Percentiles rank a stretch among this genome's conserved stretches.
Conservation (phyloP, 2,888 invertebrate species). For the Dynastes hyllus region DNA sequence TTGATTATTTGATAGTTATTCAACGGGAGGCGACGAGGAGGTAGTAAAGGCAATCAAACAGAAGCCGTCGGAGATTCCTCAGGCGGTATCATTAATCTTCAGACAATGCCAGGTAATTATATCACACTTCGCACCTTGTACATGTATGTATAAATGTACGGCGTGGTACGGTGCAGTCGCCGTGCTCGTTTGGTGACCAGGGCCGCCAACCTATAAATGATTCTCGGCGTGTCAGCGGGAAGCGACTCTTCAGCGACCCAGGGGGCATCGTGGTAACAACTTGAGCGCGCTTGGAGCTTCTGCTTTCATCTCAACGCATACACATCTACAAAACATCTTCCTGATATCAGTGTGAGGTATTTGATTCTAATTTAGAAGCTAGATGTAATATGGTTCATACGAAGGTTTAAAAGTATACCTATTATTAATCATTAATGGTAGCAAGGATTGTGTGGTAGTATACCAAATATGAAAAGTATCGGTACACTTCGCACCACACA, state of each 20-base stretch:
- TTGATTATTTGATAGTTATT: slow-evolving; percentile 67
- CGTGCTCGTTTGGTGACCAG: slow-evolving; percentile 21
- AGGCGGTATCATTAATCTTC: slow-evolving; percentile 69
- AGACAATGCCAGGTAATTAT: slow-evolving; percentile 70
- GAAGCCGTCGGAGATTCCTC: slow-evolving; percentile 68
- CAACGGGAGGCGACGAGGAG: slow-evolving; percentile 39
- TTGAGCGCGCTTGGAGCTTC: slow-evolving; percentile 12
- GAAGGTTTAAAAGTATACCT: too few species aligned
- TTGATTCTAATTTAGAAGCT: too few species aligned
- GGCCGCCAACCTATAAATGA: slow-evolving; percentile 47
- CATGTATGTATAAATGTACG: background rate
- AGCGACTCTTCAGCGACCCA: slow-evolving; percentile 36
- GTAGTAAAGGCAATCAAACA: slow-evolving; percentile 66
- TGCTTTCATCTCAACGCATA: slow-evolving; percentile 9
- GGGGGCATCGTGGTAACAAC: slow-evolving; percentile 34
- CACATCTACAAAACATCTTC: background rate
- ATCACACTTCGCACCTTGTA: slow-evolving; percentile 62
- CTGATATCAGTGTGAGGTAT: too few species aligned
- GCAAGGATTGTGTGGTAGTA: too few species aligned
- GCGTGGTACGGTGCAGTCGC: background rate
- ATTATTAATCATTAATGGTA: too few species aligned
- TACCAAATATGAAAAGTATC: too few species aligned
- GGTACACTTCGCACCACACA: too few species aligned
- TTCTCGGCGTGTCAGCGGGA: slow-evolving; percentile 49
- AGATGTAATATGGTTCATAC: too few species aligned